Conservation (phyloP, 2,113 vertebrate species). For the Myxocyprinus asiaticus region DNA sequence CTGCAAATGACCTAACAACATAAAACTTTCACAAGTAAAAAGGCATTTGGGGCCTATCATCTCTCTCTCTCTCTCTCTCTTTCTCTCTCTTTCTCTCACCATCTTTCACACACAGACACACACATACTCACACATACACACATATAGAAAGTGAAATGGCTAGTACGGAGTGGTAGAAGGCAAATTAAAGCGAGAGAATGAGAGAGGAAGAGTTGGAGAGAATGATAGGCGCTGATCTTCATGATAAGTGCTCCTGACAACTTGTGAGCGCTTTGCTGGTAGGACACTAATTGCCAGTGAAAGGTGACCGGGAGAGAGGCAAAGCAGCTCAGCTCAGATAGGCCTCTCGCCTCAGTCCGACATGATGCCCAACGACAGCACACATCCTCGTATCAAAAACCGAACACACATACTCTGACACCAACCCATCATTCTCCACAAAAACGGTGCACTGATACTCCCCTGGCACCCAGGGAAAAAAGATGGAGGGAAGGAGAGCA, state of each 20-base stretch:
- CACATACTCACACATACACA: not conserved
- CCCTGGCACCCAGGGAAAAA: constrained; percentile 61
- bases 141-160: constrained; percentile 32
- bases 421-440: constrained; percentile 48
- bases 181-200: constrained; percentile 39
- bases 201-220: constrained; percentile 52
- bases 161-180: constrained; percentile 13
- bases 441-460: constrained; percentile 67
- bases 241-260: constrained; percentile 94
- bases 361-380: constrained; percentile 88
- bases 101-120: not conserved
- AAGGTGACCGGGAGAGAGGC: constrained; percentile 97
- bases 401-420: constrained; percentile 73
- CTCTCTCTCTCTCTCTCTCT: too few species aligned
- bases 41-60: constrained; percentile 14
- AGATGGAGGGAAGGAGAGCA: constrained; percentile 6
- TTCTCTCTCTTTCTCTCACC: not conserved
- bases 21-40: not conserved
- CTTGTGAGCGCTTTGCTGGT: constrained; percentile 89
- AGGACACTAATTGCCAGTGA: constrained; percentile 99
- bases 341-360: constrained; percentile 75
- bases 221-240: constrained; percentile 82
- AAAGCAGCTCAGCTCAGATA: constrained; percentile 91
- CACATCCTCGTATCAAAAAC: constrained; percentile 90
- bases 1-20: not conserved